A percentile compares a stretch with the other conserved stretches of the same genome.
These are phyloP conservation scores for Ceramica pisi DNA, from an alignment of 2,888 invertebrate species.

Conservation along the genomic window DNA sequence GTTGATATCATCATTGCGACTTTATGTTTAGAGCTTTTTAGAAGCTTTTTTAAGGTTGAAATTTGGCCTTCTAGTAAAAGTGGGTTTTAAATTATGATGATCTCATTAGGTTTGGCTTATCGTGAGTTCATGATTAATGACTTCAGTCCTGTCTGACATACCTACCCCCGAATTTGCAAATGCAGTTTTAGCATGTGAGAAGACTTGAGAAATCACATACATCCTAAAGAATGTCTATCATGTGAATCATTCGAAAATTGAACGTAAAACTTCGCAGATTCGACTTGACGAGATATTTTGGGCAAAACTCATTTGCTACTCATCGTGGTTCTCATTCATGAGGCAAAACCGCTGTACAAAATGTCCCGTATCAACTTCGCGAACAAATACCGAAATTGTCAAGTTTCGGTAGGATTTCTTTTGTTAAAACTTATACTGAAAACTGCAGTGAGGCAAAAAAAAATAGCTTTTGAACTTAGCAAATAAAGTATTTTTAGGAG, in stretches of 20 bases:
- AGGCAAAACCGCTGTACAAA: neutral
- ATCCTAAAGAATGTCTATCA: neutral
- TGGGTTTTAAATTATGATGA: neutral
- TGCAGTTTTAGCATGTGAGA: neutral
- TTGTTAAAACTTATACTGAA: no score
- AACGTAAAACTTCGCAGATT: neutral
- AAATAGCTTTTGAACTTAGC: no score
- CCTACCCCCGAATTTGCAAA: neutral
- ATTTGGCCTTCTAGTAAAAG: no score
- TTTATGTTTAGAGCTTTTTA: no score
- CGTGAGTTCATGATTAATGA: neutral
- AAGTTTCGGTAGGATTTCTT: neutral
- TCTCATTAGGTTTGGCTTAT: neutral
- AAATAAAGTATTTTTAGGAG: no score
- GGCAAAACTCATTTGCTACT: conserved; percentile 9
- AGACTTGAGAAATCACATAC: neutral
- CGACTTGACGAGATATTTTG: neutral
- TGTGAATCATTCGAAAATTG: conserved; percentile 19
- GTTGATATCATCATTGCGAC: no score
- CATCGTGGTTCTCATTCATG: conserved; percentile 1
- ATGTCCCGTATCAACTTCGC: neutral
- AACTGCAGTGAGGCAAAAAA: no score
- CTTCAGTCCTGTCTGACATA: neutral
- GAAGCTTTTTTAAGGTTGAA: no score
- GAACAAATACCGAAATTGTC: neutral